These are phyloP conservation scores for Hyla sarda DNA, from an alignment of 2,113 vertebrate species.

Conservation along the genomic window DNA sequence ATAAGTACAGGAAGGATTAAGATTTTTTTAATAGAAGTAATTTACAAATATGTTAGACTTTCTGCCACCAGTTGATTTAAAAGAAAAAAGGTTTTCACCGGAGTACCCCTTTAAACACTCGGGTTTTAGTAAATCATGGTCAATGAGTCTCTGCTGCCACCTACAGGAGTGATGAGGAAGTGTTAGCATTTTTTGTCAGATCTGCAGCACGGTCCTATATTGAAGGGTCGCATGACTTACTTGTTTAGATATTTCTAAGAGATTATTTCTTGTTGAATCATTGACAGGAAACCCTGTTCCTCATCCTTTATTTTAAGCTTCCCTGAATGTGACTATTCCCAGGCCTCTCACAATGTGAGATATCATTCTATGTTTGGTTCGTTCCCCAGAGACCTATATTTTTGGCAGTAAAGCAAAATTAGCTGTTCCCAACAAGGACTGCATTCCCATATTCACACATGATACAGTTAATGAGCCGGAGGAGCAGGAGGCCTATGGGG, in stretches of 20 bases:
- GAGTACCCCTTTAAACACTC: no score
- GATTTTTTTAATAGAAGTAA: no score
- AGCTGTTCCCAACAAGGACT: neutral
- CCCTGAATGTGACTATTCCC: conserved; percentile 17
- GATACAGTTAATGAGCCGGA: neutral
- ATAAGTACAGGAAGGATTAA: no score
- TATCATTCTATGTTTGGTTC: neutral
- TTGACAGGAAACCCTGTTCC: neutral
- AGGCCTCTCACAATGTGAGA: neutral
- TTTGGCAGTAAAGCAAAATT: conserved; percentile 6
- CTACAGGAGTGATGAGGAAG: neutral
- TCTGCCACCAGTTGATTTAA: no score
- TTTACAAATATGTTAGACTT: no score
- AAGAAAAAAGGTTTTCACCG: no score
- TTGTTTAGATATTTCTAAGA: conserved; percentile 35
- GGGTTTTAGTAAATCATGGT: no score
- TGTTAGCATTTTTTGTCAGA: neutral
- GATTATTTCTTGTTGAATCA: neutral
- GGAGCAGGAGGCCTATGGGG: no score
- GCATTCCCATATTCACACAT: conserved; percentile 20
- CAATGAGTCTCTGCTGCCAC: no score
- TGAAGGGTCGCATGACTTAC: neutral
- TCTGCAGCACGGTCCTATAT: neutral
- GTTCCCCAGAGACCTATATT: conserved; percentile 6
- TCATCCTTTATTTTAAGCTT: neutral